A percentile compares a stretch with the other conserved stretches of the same genome.
phyloP scores from a whole-genome alignment of 2,113 vertebrate genomes.

The Gopherus evgoodei region DNA sequence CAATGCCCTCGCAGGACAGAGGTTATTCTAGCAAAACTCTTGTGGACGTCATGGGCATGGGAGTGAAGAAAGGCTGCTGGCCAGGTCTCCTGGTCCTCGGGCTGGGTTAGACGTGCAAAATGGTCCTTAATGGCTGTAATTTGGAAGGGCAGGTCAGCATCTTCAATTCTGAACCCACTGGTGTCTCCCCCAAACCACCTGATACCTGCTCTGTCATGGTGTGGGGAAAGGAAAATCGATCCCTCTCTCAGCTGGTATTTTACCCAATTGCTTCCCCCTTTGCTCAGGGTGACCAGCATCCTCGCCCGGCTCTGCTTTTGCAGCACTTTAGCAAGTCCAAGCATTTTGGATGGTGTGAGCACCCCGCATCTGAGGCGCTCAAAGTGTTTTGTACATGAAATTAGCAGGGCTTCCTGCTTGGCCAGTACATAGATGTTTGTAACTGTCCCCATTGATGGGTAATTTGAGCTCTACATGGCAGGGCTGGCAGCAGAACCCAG shows the following conservation, averaged over 20 bases:
- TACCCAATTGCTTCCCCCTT: neutral
- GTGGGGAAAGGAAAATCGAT: neutral
- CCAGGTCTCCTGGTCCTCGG: neutral
- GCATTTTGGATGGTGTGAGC: neutral
- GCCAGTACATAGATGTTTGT: fast-evolving
- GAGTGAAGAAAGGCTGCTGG: neutral
- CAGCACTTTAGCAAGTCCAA: neutral
- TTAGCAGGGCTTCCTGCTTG: fast-evolving
- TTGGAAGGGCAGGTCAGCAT: neutral
- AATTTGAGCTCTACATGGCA: neutral
- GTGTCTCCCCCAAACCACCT: neutral
- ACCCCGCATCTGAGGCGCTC: neutral
- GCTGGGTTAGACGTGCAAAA: neutral
- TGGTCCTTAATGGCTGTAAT: neutral
- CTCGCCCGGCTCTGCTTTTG: neutral
- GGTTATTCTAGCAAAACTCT: neutral
- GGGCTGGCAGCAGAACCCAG: neutral
- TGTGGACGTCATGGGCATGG: neutral
- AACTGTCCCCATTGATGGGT: fast-evolving
- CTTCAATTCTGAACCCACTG: neutral
- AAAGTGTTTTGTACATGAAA: neutral
- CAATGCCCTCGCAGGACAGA: neutral
- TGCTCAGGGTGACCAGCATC: neutral
- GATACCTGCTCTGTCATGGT: neutral
- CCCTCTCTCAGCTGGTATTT: neutral